These are phyloP conservation scores for Drosophila tanythrix DNA, from an alignment of 2,888 invertebrate species.

Conservation along the genomic window DNA sequence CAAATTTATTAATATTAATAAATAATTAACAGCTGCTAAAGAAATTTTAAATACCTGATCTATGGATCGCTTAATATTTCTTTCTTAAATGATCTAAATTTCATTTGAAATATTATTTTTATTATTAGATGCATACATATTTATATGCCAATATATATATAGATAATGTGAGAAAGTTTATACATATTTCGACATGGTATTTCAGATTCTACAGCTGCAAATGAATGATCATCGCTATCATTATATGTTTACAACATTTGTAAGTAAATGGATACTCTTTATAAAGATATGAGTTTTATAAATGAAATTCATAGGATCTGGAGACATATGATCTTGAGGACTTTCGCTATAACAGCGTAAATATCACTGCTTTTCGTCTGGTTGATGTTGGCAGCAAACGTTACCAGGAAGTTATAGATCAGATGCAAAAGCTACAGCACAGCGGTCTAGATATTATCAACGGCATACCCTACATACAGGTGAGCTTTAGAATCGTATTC, in stretches of 20 bases:
- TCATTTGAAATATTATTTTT: neutral
- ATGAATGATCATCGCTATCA: slow-evolving; percentile 98
- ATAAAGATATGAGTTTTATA: neutral
- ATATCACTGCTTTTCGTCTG: slow-evolving; percentile 96
- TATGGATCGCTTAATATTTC: neutral
- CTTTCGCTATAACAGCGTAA: slow-evolving; percentile 96
- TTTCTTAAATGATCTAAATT: neutral
- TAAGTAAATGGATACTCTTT: slow-evolving; percentile 88
- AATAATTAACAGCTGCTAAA: neutral
- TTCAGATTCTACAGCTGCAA: slow-evolving; percentile 95
- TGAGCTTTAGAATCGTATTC: slow-evolving; percentile 70
- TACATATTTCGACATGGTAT: neutral
- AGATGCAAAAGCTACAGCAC: slow-evolving; percentile 95
- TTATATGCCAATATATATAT: neutral
- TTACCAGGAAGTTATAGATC: slow-evolving; percentile 90
- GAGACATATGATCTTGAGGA: slow-evolving; percentile 95
- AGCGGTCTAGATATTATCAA: slow-evolving; percentile 91
- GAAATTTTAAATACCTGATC: neutral
- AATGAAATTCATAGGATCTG: slow-evolving; percentile 88
- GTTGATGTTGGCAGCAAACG: slow-evolving; percentile 92
- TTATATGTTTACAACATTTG: slow-evolving; percentile 97
- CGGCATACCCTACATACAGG: slow-evolving; percentile 89
- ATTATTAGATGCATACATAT: slow-evolving; percentile 5
- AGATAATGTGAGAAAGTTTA: neutral
- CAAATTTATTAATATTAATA: neutral